Conservation (phyloP, 2,797 vertebrate species). For the Fundulus diaphanus region DNA sequence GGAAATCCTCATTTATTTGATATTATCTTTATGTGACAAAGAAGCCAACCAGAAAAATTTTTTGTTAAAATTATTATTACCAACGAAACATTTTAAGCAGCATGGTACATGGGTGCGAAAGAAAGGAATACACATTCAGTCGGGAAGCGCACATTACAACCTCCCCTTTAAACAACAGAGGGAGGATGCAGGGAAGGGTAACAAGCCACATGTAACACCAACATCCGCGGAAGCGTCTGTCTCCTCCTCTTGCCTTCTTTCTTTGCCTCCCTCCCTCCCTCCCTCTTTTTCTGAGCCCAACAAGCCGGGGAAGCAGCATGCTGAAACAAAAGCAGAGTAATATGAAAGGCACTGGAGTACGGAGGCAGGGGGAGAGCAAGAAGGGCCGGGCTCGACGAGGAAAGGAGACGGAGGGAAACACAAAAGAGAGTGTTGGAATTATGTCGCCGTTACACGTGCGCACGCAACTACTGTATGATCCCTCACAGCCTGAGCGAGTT, state of each 20-base stretch:
- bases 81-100: not conserved
- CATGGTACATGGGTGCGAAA: slow-evolving; percentile 53
- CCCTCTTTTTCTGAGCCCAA: slow-evolving; percentile 49
- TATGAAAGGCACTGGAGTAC: slow-evolving; percentile 69
- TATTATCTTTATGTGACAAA: not conserved
- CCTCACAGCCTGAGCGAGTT: slow-evolving; percentile 70
- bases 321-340: slow-evolving; percentile 72
- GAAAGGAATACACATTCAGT: slow-evolving; percentile 71
- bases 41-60: not conserved
- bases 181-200: slow-evolving; percentile 54
- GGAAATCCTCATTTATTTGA: not conserved
- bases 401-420: slow-evolving; percentile 25
- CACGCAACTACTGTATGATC: slow-evolving; percentile 44
- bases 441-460: slow-evolving; percentile 72
- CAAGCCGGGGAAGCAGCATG: slow-evolving; percentile 65
- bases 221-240: slow-evolving; percentile 41
- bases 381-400: slow-evolving; percentile 32
- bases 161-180: slow-evolving; percentile 50
- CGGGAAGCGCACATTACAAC: slow-evolving; percentile 59
- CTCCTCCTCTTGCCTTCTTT: slow-evolving; percentile 20
- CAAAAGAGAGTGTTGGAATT: slow-evolving; percentile 52
- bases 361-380: slow-evolving; percentile 44
- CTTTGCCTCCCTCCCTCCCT: slow-evolving; percentile 19
- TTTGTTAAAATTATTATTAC: not conserved
- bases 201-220: slow-evolving; percentile 57